Base-by-base conservation (phyloP, 1,140 invertebrate species). In the Steinernema khuongi region DNA sequence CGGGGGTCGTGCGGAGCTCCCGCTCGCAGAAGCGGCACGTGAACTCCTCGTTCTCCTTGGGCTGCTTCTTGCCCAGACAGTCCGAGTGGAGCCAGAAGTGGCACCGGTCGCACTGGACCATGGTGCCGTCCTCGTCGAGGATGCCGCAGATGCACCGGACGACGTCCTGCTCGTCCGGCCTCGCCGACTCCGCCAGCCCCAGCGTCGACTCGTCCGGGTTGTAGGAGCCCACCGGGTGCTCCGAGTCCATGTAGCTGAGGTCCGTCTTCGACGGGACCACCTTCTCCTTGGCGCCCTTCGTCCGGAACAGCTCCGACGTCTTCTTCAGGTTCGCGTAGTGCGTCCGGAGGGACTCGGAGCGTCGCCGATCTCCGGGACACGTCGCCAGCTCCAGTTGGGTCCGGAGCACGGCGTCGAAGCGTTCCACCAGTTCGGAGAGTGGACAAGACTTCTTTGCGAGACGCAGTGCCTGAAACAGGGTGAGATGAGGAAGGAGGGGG, bases 71-170 rank as follows among this genome's bases (percentile, higher is more conserved):
- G 41, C 67, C 32, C 19, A 85, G 31, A 69, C 82, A 83, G 66
- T 85, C 82, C 1, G 75, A 67, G 68, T 84, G 82, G 26, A 84
- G 74, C 82, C 82, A 84, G 70, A 79, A 85, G 19, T 79, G 31
- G 72, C 82, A 84, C n/a, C 44, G 43, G 68, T 85, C 82, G 44
- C 82, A 84, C 73, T 85, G 81, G 28, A 79, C 74, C 82, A 84
- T 84, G 36, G 71, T 73, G 26, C 96, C 96, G 87, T 98, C 96
- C 81, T 98, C 96, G 79, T 92, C 90, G 79, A 91, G 93, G 71
- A 96, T 90, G 26, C 93, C 94, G 88, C 96, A 99, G 76, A 96
- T 93, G 84, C 96, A 99, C 69, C 94, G 88, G 68, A 98, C 96
- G 29, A 96, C 92, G 86, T 97, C 94, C 85, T 96, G 91, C 78